phyloP scores from a whole-genome alignment of 2,888 invertebrate genomes.

The Buathra laborator region DNA sequence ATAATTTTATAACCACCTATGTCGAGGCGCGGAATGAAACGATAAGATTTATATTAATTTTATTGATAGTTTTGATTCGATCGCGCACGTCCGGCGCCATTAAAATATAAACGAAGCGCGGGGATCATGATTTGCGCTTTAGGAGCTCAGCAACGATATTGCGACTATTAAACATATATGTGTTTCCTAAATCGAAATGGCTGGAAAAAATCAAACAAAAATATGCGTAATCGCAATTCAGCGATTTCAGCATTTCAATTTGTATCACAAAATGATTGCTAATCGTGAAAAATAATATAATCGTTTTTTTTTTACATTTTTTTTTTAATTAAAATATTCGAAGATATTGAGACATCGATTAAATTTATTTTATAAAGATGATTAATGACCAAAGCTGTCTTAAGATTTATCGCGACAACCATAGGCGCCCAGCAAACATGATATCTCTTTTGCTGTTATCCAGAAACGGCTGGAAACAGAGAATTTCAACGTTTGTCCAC shows the following conservation, averaged over 20 bases:
- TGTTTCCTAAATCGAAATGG: neutral
- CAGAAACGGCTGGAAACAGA: conserved; percentile 34
- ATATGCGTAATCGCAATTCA: neutral
- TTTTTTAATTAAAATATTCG: no score
- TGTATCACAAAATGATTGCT: neutral
- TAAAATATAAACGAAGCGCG: conserved; percentile 52
- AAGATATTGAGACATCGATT: no score
- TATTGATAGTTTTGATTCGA: conserved; percentile 57
- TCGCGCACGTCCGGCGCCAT: conserved; percentile 31
- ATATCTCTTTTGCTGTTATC: conserved; percentile 16
- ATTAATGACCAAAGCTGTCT: neutral
- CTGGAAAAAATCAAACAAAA: neutral
- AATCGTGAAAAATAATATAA: neutral
- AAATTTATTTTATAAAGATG: neutral
- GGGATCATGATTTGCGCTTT: conserved; percentile 22
- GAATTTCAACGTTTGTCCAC: conserved; percentile 51
- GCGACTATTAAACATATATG: neutral
- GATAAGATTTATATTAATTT: conserved; percentile 54
- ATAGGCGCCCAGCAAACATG: neutral
- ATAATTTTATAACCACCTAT: conserved; percentile 42
- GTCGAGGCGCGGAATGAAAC: conserved; percentile 35
- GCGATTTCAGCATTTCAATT: no score
- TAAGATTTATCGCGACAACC: neutral
- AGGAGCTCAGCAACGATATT: conserved; percentile 18
- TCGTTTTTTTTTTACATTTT: no score